Base-by-base conservation (phyloP, 1,140 invertebrate species). In the Eulimnadia texana region DNA sequence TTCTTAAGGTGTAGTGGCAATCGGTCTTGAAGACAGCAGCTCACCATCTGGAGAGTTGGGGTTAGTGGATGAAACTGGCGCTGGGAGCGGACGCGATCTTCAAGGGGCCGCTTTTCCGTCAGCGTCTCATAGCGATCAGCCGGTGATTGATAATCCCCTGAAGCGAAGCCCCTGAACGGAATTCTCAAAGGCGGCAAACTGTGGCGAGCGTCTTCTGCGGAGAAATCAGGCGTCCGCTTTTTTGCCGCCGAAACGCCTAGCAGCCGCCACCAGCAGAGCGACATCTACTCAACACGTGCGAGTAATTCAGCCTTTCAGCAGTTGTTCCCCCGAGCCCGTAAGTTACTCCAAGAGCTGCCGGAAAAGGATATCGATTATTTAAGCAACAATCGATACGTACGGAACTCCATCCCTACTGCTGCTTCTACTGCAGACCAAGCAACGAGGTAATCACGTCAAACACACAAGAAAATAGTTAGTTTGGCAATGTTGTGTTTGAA, bases 221-320 rank as follows among this genome's bases (percentile, higher is more conserved):
- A 42, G 16, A 42, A 42, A 16, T 9, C 33, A 6, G 33, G 33
- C 33, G 33, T 42, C 33, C 33, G 33, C 33, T 42, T 42, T 42
- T 42, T 42, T 42, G 33, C 33, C 16, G 33, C 33, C 33, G 33
- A 42, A 42, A 6, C 33, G 6, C 16, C 33, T 6, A 16, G 33
- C 33, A 9, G 16, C 6, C 33, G 33, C 6, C 33, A 42, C 6
- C 33, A 42, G 6, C 33, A 42, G 16, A 9, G 33, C 33, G n/a
- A n/a, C 33, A 42, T 42, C 33, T 42, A 42, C 33, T 16, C 33
- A 16, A 42, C 33, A 42, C 27, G 63, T 19, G 53, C 22, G 10
- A 67, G 24, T 50, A 50, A 80, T 68, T 86, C 83, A 10, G 84
- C 84, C 9, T 82, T 86, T 11, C 74, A 84, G 24, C 84, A 86